Percentiles rank a stretch among this genome's conserved stretches.
Evolutionary conservation across 1,140 invertebrate genomes (phyloP).

Genomic region (Lepidurus arcticus): DNA sequence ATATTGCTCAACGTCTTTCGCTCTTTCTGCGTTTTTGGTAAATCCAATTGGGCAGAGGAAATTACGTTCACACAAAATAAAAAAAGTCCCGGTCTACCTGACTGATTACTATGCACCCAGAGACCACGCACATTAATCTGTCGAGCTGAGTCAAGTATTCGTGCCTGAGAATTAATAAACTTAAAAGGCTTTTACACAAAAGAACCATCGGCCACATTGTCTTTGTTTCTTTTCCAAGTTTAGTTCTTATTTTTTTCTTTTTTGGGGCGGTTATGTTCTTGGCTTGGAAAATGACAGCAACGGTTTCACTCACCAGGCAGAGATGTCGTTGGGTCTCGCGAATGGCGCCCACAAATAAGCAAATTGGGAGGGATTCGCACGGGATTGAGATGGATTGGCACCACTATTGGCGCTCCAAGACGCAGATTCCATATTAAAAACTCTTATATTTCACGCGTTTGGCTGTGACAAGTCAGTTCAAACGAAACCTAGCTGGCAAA

Average conservation of each 20-base stretch:
- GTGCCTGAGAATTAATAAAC: background rate
- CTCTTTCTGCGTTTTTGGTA: background rate
- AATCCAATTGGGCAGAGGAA: background rate
- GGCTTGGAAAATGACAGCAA: background rate
- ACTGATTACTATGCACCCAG: background rate
- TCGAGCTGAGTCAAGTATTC: background rate
- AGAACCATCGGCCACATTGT: background rate
- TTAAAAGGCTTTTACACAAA: background rate
- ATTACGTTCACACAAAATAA: background rate
- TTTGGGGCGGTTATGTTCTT: background rate
- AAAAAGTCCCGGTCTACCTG: background rate
- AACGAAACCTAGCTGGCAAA: too few species aligned
- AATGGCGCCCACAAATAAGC: constrained; percentile 9
- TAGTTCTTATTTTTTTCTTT: background rate
- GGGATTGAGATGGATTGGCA: background rate
- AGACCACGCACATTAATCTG: background rate
- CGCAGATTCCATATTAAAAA: background rate
- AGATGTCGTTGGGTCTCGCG: background rate
- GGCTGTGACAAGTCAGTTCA: too few species aligned
- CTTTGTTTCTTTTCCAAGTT: background rate
- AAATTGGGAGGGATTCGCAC: background rate
- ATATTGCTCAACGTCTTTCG: background rate
- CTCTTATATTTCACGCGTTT: too few species aligned
- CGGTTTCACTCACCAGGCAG: constrained; percentile 3
- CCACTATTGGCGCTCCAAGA: background rate